phyloP scores from a whole-genome alignment of 2,113 vertebrate genomes.

The Saguinus imperator region DNA sequence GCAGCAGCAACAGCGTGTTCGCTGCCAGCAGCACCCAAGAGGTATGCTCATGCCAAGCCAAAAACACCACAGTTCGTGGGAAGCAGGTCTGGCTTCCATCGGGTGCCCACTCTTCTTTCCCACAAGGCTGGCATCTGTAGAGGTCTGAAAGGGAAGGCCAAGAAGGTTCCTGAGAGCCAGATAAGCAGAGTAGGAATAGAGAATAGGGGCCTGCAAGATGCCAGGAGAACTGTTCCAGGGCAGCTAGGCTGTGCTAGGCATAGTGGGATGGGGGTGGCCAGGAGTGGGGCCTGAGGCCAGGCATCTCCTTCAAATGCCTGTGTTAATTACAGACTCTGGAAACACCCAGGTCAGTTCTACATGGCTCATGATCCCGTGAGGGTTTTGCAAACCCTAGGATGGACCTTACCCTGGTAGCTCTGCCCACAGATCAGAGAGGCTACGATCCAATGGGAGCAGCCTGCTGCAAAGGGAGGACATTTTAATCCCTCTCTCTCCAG shows the following conservation, averaged over 20 bases:
- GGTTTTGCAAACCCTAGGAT: neutral
- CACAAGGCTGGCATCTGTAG: constrained; percentile 84
- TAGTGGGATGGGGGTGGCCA: neutral
- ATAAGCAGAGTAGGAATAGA: neutral
- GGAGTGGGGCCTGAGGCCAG: neutral
- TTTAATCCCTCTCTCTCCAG: neutral
- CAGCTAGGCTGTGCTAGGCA: neutral
- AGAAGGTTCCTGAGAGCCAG: neutral
- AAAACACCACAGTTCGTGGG: constrained; percentile 80
- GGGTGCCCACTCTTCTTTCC: constrained; percentile 85
- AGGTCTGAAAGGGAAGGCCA: constrained; percentile 69
- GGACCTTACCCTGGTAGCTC: neutral
- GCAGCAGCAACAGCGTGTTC: constrained; percentile 71
- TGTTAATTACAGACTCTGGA: neutral
- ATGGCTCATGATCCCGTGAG: neutral
- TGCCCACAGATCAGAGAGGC: neutral
- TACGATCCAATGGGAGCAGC: neutral
- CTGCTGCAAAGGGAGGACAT: neutral
- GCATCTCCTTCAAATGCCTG: neutral
- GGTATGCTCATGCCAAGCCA: constrained; percentile 80
- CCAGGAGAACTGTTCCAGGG: neutral
- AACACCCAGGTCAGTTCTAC: neutral
- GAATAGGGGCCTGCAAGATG: neutral
- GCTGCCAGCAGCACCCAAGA: constrained; percentile 80
- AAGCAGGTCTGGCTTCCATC: constrained; percentile 84